A percentile compares a stretch with the other conserved stretches of the same genome.
Evolutionary conservation across 2,888 invertebrate species (phyloP).

Genomic region (Yponomeuta evonymella): DNA sequence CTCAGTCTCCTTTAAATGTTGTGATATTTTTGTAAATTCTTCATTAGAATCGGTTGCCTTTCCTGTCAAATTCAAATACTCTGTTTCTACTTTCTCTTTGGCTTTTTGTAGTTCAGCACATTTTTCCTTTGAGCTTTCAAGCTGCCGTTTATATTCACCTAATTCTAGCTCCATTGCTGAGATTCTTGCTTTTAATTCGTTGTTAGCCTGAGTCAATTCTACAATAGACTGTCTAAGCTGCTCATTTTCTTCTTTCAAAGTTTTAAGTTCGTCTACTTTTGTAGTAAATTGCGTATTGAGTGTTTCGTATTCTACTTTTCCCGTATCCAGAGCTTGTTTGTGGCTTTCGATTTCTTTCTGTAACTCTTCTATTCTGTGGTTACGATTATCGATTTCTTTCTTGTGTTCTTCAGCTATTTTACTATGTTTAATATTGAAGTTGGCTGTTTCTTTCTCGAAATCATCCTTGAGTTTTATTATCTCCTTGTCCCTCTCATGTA

Average conservation of each 20-base stretch:
- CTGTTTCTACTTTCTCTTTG: conserved; percentile 76
- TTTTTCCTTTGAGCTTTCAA: conserved; percentile 73
- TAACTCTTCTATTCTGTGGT: conserved; percentile 67
- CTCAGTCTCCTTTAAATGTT: conserved; percentile 75
- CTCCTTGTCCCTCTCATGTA: conserved; percentile 74
- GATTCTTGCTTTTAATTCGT: conserved; percentile 55
- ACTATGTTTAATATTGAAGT: conserved; percentile 67
- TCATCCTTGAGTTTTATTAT: conserved; percentile 70
- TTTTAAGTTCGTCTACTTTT: conserved; percentile 59
- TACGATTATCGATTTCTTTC: conserved; percentile 68
- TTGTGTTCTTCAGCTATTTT: conserved; percentile 71
- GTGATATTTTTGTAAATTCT: conserved; percentile 72
- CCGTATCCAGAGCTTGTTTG: conserved; percentile 60
- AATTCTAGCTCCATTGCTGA: conserved; percentile 68
- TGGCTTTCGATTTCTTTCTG: conserved; percentile 67
- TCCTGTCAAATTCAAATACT: conserved; percentile 76
- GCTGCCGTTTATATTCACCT: conserved; percentile 76
- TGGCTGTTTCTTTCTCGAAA: conserved; percentile 62
- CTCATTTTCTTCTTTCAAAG: conserved; percentile 61
- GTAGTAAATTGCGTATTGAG: conserved; percentile 63
- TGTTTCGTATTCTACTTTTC: conserved; percentile 64
- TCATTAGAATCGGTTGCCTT: conserved; percentile 77
- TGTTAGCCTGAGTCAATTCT: conserved; percentile 55
- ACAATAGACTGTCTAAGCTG: conserved; percentile 57
- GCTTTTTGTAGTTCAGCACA: conserved; percentile 71